Conservation (phyloP, 1,140 invertebrate species). For the Drosophila seguyi region DNA sequence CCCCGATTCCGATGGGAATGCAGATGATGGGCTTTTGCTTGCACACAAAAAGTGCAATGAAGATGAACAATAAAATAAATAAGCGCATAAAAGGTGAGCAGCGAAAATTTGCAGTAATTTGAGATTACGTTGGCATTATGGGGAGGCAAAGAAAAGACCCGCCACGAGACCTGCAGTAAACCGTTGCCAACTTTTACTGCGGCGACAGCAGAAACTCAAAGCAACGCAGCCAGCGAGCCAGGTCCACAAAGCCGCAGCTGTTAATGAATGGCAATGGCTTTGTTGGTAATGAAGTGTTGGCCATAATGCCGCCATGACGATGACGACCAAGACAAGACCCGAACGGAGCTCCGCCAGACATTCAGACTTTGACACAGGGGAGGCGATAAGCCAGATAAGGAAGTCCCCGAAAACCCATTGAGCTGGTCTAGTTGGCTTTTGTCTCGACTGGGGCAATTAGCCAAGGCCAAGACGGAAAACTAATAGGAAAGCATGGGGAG, state of each 20-base stretch:
- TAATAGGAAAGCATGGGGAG: not conserved
- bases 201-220: slow-evolving; percentile 64
- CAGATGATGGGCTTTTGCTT: not conserved
- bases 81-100: slow-evolving; percentile 65
- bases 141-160: slow-evolving; percentile 24
- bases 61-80: slow-evolving; percentile 67
- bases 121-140: slow-evolving; percentile 77
- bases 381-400: slow-evolving; percentile 70
- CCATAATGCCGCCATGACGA: slow-evolving; percentile 63
- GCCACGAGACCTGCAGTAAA: slow-evolving; percentile 35
- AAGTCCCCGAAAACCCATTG: slow-evolving; percentile 18
- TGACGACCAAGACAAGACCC: slow-evolving; percentile 35
- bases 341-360: slow-evolving; percentile 20
- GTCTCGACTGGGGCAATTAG: slow-evolving; percentile 41
- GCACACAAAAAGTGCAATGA: slow-evolving; percentile 53
- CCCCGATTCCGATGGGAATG: slow-evolving; percentile 18
- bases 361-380: slow-evolving; percentile 55
- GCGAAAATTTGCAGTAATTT: slow-evolving; percentile 80
- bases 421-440: slow-evolving; percentile 36
- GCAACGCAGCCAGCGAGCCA: slow-evolving; percentile 21
- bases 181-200: slow-evolving; percentile 67
- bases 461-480: slow-evolving; percentile 27
- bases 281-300: slow-evolving; percentile 81
- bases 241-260: slow-evolving; percentile 67
- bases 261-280: slow-evolving; percentile 80